Base-by-base conservation (phyloP, 2,888 invertebrate species). In the Drosophila birchii region DNA sequence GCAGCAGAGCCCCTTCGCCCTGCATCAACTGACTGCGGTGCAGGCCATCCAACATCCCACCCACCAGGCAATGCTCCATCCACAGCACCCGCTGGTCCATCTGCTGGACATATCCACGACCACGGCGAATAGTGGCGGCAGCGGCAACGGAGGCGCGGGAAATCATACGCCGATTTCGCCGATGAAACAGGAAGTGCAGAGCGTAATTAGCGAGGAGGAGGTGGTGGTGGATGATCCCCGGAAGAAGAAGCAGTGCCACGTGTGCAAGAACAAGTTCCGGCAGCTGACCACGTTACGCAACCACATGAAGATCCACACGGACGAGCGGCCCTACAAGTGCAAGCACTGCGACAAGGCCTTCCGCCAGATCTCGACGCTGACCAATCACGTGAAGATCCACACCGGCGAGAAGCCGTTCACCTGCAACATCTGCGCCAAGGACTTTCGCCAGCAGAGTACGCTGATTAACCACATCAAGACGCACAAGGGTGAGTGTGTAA, bases 21-120 rank as follows among this genome's bases (percentile, higher is more conserved):
- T 91, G 55, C 91, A 91, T 61, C 91, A 91, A 75, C 70, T 91
- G 64, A 91, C 91, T 44, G 91, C 91, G 16, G 91, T 91, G 61
- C 91, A 91, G 82, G 91, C 91, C 67, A 91, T 91, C 62, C 91
- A 91, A 67, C 91, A 91, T 81, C 91, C 91, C 73, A 91, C 91
- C 67, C 91, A 91, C 68, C 91, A 91, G 74, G 91, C 91, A 16
- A 91, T 91, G 90, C 71, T 91, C 66, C 91, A 91, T 80, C 91
- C 90, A 63, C 91, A 91, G 72, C 91, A 91, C 74, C 91, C 91
- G 54, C 78, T 91, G 70, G 91, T 91, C 54, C 91, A 91, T 76
- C 80, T 91, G 76, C 80, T 91, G 26, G 91, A 91, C 72, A 91
- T 91, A 29, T 90, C 90, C 55, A 89, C 90, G 59, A 90, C 90